These are phyloP conservation scores for Diabrotica undecimpunctata DNA, from an alignment of 1,140 invertebrate species.

Conservation along the genomic window DNA sequence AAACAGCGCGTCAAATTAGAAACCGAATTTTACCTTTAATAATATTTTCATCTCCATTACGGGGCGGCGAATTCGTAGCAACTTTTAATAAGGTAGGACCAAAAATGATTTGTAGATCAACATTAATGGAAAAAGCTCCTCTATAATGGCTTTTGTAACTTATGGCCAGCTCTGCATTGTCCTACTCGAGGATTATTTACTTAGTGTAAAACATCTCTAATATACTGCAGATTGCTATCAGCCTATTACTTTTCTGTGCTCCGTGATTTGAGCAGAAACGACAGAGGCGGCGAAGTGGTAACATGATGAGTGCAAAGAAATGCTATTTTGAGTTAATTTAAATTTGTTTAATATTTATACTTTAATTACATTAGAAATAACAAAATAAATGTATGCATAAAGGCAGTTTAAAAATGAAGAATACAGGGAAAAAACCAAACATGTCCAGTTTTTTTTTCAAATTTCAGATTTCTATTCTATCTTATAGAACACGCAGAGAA, in stretches of 20 bases:
- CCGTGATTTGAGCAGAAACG: no score
- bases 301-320: no score
- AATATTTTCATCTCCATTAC: not conserved
- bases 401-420: not conserved
- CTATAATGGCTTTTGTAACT: slow-evolving; percentile 12
- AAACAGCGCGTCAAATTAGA: slow-evolving; percentile 3
- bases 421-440: no score
- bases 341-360: no score
- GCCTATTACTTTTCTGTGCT: slow-evolving; percentile 9
- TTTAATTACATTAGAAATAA: no score
- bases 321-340: no score
- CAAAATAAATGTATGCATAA: no score
- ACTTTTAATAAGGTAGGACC: slow-evolving; percentile 2
- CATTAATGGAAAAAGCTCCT: slow-evolving; percentile 12
- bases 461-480: not conserved
- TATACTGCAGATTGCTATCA: slow-evolving; percentile 12
- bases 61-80: not conserved
- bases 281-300: no score
- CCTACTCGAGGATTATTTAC: slow-evolving; percentile 10
- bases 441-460: no score
- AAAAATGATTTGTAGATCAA: slow-evolving; percentile 8
- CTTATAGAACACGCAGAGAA: no score
- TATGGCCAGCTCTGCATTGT: slow-evolving; percentile 1
- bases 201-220: slow-evolving; percentile 13
- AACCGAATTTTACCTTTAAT: not conserved